Conservation (phyloP, 2,113 vertebrate genomes). For the Chloropsis hardwickii region DNA sequence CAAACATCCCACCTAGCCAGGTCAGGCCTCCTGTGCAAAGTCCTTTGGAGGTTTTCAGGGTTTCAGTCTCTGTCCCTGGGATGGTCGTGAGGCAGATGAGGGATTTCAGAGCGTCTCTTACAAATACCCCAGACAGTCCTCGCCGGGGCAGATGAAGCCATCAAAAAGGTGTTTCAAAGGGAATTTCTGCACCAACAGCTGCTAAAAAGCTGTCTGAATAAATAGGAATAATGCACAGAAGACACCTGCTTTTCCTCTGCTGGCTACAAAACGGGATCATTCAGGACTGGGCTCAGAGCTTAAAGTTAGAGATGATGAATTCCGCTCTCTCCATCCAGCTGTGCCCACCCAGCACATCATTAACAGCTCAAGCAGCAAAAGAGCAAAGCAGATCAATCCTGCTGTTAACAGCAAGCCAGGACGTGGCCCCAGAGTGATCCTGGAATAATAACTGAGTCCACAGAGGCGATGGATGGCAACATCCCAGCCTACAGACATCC, state of each 20-base stretch:
- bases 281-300: background rate
- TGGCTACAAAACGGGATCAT: background rate
- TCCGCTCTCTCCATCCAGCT: background rate
- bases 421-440: background rate
- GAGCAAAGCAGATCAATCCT: background rate
- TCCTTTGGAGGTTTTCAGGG: too few species aligned
- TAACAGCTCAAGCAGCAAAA: background rate
- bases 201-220: background rate
- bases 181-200: background rate
- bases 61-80: too few species aligned
- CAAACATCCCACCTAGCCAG: too few species aligned
- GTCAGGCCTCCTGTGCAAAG: too few species aligned
- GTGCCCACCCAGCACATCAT: background rate
- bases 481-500: background rate
- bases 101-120: too few species aligned
- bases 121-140: background rate
- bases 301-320: background rate
- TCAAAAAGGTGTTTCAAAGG: background rate
- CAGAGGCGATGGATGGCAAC: background rate
- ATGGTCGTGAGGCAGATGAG: too few species aligned
- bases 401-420: background rate
- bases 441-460: background rate
- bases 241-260: background rate
- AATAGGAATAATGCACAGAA: background rate
- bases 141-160: background rate